Percentiles rank a stretch among this genome's conserved stretches.
phyloP scores from a whole-genome alignment of 2,113 vertebrate species.

The Notothenia coriiceps region DNA sequence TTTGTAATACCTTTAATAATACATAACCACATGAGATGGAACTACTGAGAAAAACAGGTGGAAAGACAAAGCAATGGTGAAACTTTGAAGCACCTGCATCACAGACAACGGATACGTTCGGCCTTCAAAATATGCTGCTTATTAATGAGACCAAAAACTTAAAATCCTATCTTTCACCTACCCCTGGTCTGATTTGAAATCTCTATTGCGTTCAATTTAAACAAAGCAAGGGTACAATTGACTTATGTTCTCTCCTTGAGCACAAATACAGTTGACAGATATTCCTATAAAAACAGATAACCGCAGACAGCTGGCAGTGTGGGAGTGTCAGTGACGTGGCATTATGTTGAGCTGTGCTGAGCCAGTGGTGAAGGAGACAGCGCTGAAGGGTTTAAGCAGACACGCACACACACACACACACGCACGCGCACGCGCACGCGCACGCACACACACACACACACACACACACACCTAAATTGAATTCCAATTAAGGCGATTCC shows the following conservation, averaged over 20 bases:
- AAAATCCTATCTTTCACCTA: slow-evolving; percentile 9
- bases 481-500: no score
- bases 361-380: slow-evolving; percentile 33
- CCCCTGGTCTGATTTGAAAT: slow-evolving; percentile 39
- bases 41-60: slow-evolving; percentile 30
- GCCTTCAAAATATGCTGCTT: slow-evolving; percentile 23
- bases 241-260: neutral
- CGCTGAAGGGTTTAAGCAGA: slow-evolving; percentile 45
- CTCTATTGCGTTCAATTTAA: neutral
- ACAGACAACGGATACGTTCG: neutral
- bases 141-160: slow-evolving; percentile 19
- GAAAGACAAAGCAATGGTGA: slow-evolving; percentile 29
- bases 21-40: neutral
- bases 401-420: slow-evolving; percentile 3
- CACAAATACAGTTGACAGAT: neutral
- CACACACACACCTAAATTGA: slow-evolving; percentile 23
- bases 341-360: slow-evolving; percentile 22
- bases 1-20: neutral
- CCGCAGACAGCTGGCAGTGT: slow-evolving; percentile 5
- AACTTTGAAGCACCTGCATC: slow-evolving; percentile 28
- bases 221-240: slow-evolving; percentile 12
- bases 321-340: slow-evolving; percentile 31
- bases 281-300: slow-evolving; percentile 24
- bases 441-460: slow-evolving; percentile 12
- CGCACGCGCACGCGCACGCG: slow-evolving; percentile 42